These are phyloP conservation scores for Clarias fuscus DNA, from an alignment of 2,797 vertebrate species.

Conservation along the genomic window DNA sequence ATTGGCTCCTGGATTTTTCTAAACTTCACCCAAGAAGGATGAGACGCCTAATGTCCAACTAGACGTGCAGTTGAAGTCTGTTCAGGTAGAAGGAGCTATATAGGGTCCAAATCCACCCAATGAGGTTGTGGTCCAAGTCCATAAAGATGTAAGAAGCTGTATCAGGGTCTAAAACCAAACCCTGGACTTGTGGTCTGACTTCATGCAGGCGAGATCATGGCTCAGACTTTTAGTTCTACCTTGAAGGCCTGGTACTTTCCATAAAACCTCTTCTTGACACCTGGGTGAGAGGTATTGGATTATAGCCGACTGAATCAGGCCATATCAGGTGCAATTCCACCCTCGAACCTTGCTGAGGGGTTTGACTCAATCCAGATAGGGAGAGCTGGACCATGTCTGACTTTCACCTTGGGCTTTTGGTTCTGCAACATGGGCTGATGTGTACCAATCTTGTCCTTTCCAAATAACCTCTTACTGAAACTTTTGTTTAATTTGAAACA, in stretches of 20 bases:
- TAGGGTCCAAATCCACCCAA: neutral
- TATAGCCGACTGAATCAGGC: too few relatives aligned
- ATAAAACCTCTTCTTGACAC: too few relatives aligned
- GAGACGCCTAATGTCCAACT: too few relatives aligned
- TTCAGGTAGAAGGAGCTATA: neutral
- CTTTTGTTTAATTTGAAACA: neutral
- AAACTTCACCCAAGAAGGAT: neutral
- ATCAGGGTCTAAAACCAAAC: too few relatives aligned
- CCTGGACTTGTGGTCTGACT: too few relatives aligned
- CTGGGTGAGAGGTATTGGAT: too few relatives aligned
- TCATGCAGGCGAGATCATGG: too few relatives aligned
- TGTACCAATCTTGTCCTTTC: neutral
- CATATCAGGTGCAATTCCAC: neutral
- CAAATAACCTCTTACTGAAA: neutral
- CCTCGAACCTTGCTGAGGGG: neutral
- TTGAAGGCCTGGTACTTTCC: too few relatives aligned
- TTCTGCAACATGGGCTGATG: neutral
- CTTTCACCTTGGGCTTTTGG: neutral
- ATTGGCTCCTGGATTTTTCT: neutral
- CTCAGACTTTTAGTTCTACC: too few relatives aligned
- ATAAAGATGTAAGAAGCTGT: too few relatives aligned
- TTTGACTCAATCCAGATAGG: neutral
- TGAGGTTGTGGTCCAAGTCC: too few relatives aligned
- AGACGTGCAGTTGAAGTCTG: neutral
- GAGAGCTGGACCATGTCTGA: neutral